Percentiles rank a stretch among this genome's conserved stretches.
phyloP scores from a whole-genome alignment of 2,797 vertebrate species.

The Danio kyathit region DNA sequence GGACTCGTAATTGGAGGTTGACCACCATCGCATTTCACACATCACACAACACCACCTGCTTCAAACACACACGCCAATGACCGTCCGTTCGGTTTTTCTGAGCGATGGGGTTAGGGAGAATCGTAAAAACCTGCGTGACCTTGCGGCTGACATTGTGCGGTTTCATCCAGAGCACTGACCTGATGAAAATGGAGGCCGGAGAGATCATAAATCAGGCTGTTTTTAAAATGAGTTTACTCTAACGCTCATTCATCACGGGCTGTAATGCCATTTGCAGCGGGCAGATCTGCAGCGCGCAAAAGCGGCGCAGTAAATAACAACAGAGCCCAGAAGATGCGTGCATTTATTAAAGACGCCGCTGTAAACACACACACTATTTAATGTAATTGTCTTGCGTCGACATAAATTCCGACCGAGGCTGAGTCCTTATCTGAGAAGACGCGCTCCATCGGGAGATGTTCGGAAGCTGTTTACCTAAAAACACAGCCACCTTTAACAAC shows the following conservation, averaged over 20 bases:
- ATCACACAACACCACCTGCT: constrained; percentile 59
- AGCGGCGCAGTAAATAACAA: constrained; percentile 99
- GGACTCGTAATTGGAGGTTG: constrained; percentile 99
- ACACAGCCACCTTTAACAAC: constrained; percentile 62
- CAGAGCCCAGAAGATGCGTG: constrained; percentile 89
- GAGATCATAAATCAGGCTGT: constrained; percentile 99
- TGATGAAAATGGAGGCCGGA: constrained; percentile 98
- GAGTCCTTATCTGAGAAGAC: constrained; percentile 76
- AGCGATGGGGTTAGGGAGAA: constrained; percentile 72
- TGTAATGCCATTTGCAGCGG: constrained; percentile 98
- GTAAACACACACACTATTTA: constrained; percentile 79
- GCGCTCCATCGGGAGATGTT: constrained; percentile 77
- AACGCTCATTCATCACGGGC: constrained; percentile 99
- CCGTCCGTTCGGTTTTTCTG: constrained; percentile 70
- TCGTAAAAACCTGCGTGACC: constrained; percentile 88
- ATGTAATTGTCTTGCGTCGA: constrained; percentile 82
- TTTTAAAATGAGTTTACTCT: constrained; percentile 99
- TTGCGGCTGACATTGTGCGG: constrained; percentile 98
- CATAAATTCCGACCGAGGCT: constrained; percentile 80
- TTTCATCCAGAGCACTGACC: constrained; percentile 98
- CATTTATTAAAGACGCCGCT: constrained; percentile 93
- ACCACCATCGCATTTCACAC: constrained; percentile 96
- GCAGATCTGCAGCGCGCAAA: constrained; percentile 91
- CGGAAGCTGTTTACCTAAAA: constrained; percentile 78
- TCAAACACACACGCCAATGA: not conserved